Evolutionary conservation across 2,113 vertebrate species (phyloP), one percentile per base, ranked within the genome.

Genomic region (Gallinago jamesoni): DNA sequence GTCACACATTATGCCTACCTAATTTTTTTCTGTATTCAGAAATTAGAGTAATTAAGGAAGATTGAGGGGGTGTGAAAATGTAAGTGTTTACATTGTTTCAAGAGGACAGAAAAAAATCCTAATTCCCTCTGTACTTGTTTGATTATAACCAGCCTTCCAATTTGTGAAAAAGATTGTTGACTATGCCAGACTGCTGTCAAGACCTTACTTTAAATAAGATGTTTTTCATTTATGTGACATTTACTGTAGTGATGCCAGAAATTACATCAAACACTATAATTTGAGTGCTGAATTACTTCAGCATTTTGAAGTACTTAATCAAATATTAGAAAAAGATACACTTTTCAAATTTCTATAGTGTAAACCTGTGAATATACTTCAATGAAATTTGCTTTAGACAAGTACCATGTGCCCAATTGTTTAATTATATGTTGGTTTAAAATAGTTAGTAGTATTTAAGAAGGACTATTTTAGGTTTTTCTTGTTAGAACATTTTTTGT

Each of bases 121-220:
- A 89, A 87, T 93, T 96, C 64, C 17, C 10, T 88, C 73, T 4
- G 10, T 97, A 87, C 84, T 56, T 63, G 27, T 97, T 95, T 96
- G 89, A 91, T 96, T 97, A 93, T 97, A 96, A 96, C 72, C 84
- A 97, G 92, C 91, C 75, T 97, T 97, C 80, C 84, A 89, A 19
- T 94, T 94, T 96, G 77, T 91, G 96, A 96, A 92, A 93, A 75
- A 72, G 93, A 33, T 92, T 97, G 53, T 96, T 95, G 81, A 78
- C 75, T 93, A 64, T 96, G 95, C 97, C 97, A 98, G 88, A 96
- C 87, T 97, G 72, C 95, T 97, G 93, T 98, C 97, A 98, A 95
- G 91, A 96, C 84, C 84, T 97, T 96, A 88, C 81, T 97, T 97
- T 96, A 97, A 97, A 75, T 97, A 94, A 97, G 90, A 97, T 93